Percentiles rank a stretch among this genome's conserved stretches.
phyloP scores from a whole-genome alignment of 2,888 invertebrate species.

The Sipunculus nudus region DNA sequence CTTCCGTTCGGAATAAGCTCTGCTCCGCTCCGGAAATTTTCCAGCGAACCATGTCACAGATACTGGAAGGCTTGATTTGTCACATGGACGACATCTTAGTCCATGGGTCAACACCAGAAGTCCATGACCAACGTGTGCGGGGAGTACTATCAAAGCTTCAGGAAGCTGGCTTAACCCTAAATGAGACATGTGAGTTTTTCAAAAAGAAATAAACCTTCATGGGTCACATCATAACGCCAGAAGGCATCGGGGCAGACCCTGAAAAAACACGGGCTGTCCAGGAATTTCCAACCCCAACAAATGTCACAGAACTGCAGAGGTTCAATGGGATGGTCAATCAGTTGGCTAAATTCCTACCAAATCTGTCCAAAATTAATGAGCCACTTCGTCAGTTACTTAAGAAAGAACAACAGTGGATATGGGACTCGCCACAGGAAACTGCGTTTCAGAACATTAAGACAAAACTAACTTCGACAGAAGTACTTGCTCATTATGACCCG shows the following conservation, averaged over 20 bases:
- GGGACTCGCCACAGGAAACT: constrained; percentile 28
- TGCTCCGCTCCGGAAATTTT: constrained; percentile 22
- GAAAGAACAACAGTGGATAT: constrained; percentile 22
- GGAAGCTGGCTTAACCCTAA: constrained; percentile 31
- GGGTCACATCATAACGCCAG: constrained; percentile 27
- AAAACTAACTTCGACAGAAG: constrained; percentile 45
- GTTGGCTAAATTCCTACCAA: constrained; percentile 21
- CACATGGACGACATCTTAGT: constrained; percentile 40
- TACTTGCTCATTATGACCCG: constrained; percentile 53
- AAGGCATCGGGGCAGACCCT: constrained; percentile 25
- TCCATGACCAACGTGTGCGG: constrained; percentile 26
- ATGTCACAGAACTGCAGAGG: constrained; percentile 15
- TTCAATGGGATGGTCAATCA: constrained; percentile 38
- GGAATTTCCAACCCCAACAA: constrained; percentile 18
- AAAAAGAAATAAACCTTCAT: constrained; percentile 22
- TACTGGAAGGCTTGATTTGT: constrained; percentile 30
- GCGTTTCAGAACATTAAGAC: constrained; percentile 51
- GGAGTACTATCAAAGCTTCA: constrained; percentile 16
- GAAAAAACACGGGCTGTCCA: constrained; percentile 18
- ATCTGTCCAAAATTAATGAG: constrained; percentile 18
- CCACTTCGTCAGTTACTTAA: constrained; percentile 26
- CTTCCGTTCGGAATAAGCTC: constrained; percentile 22
- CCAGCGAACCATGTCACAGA: constrained; percentile 25
- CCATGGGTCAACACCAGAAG: constrained; percentile 11
- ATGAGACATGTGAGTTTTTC: constrained; percentile 37